Percentiles rank a stretch among this genome's conserved stretches.
These are phyloP conservation scores for Drosophila yakuba DNA, from an alignment of 1,140 invertebrate genomes.

Conservation along the genomic window DNA sequence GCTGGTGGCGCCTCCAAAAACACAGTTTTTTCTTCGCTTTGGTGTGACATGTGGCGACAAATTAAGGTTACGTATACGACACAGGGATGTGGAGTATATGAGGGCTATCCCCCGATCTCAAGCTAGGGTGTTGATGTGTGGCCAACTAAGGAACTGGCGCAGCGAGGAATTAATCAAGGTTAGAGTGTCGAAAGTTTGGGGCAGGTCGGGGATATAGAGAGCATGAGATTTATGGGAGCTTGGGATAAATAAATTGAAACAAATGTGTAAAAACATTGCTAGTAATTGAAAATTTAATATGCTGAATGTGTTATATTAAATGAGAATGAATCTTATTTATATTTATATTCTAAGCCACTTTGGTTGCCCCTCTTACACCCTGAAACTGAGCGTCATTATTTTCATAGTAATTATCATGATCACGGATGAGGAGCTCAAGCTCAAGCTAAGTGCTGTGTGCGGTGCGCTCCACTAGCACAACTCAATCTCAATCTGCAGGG, in stretches of 20 bases:
- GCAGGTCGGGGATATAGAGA: constrained; percentile 8
- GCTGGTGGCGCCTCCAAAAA: constrained; percentile 70
- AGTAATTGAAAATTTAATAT: too few relatives aligned
- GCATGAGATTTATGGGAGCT: too few relatives aligned
- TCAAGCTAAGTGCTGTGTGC: constrained; percentile 48
- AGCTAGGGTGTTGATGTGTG: constrained; percentile 43
- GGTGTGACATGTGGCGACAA: constrained; percentile 78
- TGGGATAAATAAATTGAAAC: too few relatives aligned
- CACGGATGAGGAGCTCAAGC: constrained; percentile 30
- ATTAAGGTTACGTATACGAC: constrained; percentile 63
- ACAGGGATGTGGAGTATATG: constrained; percentile 6
- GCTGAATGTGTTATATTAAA: too few relatives aligned
- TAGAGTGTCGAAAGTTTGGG: constrained; percentile 8
- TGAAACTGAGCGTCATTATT: constrained; percentile 23
- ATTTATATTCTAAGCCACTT: too few relatives aligned
- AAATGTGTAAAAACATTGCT: too few relatives aligned
- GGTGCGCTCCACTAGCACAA: constrained; percentile 58
- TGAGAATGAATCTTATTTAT: too few relatives aligned
- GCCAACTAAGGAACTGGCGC: constrained; percentile 11
- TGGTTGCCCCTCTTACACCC: too few relatives aligned
- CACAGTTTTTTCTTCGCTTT: constrained; percentile 33
- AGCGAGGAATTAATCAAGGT: constrained; percentile 27
- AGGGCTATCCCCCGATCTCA: constrained; percentile 14
- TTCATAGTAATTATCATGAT: constrained; percentile 45
- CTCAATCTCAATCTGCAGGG: constrained; percentile 52